Percentiles rank a stretch among this genome's conserved stretches.
Conservation (phyloP, 1,140 invertebrate genomes). For the Condylostylus longicornis region DNA sequence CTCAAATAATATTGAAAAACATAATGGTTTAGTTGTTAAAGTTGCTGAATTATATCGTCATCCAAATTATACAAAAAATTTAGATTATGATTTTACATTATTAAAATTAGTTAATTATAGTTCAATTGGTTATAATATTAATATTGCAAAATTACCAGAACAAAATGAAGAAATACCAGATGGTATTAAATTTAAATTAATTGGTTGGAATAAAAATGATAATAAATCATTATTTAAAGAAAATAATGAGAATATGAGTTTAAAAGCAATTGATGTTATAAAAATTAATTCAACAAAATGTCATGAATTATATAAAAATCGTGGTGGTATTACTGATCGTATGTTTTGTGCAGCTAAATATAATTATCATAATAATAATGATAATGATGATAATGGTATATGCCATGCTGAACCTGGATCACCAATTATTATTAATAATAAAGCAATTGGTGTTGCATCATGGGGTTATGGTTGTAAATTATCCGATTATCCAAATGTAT, state of each 20-base stretch:
- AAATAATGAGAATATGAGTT: too few species aligned
- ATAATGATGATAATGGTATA: too few species aligned
- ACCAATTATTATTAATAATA: too few species aligned
- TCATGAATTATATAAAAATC: too few species aligned
- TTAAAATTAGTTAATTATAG: constrained; percentile 17
- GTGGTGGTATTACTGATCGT: too few species aligned
- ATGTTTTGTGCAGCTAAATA: too few species aligned
- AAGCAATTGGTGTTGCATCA: constrained; percentile 40
- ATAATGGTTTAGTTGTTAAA: constrained; percentile 17
- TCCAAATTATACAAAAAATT: constrained; percentile 20
- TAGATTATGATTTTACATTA: constrained; percentile 28
- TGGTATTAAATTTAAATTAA: constrained; percentile 22
- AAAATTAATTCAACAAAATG: too few species aligned
- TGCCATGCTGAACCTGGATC: too few species aligned
- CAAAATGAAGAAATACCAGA: constrained; percentile 14
- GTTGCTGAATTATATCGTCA: constrained; percentile 20
- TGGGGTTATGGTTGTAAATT: constrained; percentile 40
- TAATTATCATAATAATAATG: too few species aligned
- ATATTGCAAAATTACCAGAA: constrained; percentile 14
- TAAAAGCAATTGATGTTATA: too few species aligned
- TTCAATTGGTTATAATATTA: constrained; percentile 7
- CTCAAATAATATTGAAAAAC: too few species aligned
- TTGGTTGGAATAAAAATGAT: constrained; percentile 37
- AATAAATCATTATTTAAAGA: too few species aligned
- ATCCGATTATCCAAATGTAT: constrained; percentile 41